phyloP scores from a whole-genome alignment of 2,888 invertebrate species.

The Coelogynopora nodosa region DNA sequence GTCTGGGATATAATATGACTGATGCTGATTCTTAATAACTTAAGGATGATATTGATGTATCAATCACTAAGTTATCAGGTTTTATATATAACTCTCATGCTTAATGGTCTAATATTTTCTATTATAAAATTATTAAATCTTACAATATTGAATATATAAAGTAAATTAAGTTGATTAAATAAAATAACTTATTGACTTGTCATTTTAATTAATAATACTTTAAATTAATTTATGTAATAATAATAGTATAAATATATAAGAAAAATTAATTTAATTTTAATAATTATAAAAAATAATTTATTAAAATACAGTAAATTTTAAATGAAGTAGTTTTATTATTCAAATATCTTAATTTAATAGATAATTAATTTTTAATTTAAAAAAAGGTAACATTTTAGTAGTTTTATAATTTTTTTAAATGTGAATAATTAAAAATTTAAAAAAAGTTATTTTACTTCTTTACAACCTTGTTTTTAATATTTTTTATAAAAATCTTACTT shows the following conservation, averaged over 20 bases:
- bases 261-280: neutral
- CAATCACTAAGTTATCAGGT: too few species aligned
- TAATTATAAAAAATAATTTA: too few species aligned
- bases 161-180: neutral
- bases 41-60: too few species aligned
- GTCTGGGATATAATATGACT: too few species aligned
- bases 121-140: too few species aligned
- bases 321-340: neutral
- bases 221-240: neutral
- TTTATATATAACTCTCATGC: too few species aligned
- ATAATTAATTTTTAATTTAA: neutral
- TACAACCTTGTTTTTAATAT: neutral
- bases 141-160: neutral
- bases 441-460: neutral
- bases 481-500: neutral
- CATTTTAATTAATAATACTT: neutral
- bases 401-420: neutral
- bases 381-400: neutral
- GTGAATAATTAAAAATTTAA: neutral
- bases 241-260: neutral
- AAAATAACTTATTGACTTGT: too few species aligned
- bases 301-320: neutral
- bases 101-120: too few species aligned
- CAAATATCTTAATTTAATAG: neutral
- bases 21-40: too few species aligned